A percentile compares a stretch with the other conserved stretches of the same genome.
These are phyloP conservation scores for Lontra canadensis DNA, from an alignment of 2,113 vertebrate genomes.

Conservation along the genomic window DNA sequence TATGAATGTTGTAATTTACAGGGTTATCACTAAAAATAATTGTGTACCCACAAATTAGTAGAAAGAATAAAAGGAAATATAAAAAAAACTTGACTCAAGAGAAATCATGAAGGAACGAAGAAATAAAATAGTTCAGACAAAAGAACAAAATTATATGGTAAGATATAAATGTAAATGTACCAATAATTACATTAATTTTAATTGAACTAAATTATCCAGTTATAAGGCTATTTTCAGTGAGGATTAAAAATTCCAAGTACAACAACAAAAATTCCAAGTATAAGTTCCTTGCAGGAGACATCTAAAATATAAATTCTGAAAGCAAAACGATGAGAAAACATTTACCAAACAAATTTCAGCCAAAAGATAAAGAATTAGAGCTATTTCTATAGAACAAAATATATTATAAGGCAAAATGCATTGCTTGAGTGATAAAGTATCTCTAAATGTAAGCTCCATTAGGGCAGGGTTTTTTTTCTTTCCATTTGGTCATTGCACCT, in stretches of 20 bases:
- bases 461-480: background rate
- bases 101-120: background rate
- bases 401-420: background rate
- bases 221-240: background rate
- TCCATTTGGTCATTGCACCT: background rate
- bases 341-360: background rate
- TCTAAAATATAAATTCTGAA: background rate
- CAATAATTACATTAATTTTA: background rate
- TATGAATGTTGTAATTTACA: background rate
- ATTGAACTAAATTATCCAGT: background rate
- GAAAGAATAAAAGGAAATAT: background rate
- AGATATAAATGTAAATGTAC: background rate
- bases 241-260: background rate
- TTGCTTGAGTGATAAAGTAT: background rate
- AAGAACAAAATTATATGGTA: background rate
- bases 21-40: background rate
- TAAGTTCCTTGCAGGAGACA: background rate
- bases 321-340: background rate
- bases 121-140: background rate
- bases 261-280: background rate
- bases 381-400: background rate
- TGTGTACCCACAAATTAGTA: background rate
- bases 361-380: background rate
- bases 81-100: background rate
- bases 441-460: background rate